Evolutionary conservation across 2,888 invertebrate genomes (phyloP).

Genomic region (Stegophylla sp.): DNA sequence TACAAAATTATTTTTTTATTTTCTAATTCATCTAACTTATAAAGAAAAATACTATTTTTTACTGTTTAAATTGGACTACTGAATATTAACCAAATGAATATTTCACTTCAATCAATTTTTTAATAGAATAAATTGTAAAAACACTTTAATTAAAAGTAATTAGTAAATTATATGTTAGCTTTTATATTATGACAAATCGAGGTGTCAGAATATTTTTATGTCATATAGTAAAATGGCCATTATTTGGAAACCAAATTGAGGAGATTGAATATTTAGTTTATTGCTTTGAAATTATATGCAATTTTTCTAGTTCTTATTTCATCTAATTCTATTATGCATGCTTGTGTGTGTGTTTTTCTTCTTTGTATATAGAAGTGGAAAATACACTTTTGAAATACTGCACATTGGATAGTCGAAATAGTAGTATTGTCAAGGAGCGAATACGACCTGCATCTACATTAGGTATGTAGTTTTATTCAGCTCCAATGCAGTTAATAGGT

Average conservation of each 20-base stretch:
- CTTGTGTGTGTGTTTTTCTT: conserved; percentile 36
- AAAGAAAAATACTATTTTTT: no score
- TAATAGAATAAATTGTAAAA: no score
- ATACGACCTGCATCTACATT: conserved; percentile 47
- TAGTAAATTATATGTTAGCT: no score
- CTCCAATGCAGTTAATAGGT: not conserved
- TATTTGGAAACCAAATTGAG: not conserved
- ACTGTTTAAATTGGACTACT: no score
- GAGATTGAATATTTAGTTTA: not conserved
- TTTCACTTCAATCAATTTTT: no score
- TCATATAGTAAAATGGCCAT: not conserved
- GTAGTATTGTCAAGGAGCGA: conserved; percentile 41
- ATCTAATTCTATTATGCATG: conserved; percentile 42
- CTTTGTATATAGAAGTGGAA: conserved; percentile 51
- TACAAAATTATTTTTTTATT: no score
- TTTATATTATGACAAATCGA: no score
- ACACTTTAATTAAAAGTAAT: no score
- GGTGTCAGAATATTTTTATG: not conserved
- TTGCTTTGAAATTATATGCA: conserved; percentile 4
- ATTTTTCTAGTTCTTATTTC: conserved; percentile 3
- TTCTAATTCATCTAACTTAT: no score
- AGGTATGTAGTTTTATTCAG: conserved; percentile 49
- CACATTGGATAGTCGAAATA: conserved; percentile 52
- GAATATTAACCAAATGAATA: no score
- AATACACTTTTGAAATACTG: conserved; percentile 54